Base-by-base conservation (phyloP, 2,113 vertebrate genomes). In the Gasterosteus aculeatus region DNA sequence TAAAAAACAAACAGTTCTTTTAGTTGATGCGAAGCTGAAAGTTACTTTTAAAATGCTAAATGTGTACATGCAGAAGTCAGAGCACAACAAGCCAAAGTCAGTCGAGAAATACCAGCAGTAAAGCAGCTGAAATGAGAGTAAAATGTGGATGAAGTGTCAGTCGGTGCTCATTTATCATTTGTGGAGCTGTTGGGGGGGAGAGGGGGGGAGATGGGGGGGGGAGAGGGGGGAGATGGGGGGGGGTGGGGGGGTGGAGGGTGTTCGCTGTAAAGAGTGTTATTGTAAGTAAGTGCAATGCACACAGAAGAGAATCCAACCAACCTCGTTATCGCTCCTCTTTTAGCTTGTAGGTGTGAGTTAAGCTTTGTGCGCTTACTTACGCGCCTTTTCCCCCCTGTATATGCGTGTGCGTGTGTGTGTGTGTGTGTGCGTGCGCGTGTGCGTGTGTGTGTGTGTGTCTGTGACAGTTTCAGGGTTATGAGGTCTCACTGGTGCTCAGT, bases 401-500 rank as follows among this genome's bases (percentile, higher is more conserved):
- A 67, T 56, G 72, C 67, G 38, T 53, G 35, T 42, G n/a, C n/a
- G 31, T 62, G 31, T 74, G 33, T 63, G 73, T 59, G 33, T 22
- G 64, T 22, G 64, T 67, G 49, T 31, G 26, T 46, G 69, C 26
- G 81, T 75, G 63, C 66, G 71, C 70, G 65, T 65, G 53, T 65
- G 78, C 78, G 70, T 70, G 63, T 56, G 66, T 54, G 72, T 41
- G 57, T 46, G 64, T 71, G 69, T 65, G 74, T 69, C 82, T 72
- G 78, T 72, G 87, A 79, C 81, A 79, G 82, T 83, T 75, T 86
- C 85, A 90, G 89, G 91, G 91, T 91, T 89, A 88, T 79, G 81
- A 87, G 89, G 89, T 91, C 90, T 91, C 83, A 62, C 86, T 87
- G 90, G 87, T 87, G 88, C 88, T 93, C 89, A 92, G 90, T 92